phyloP scores from a whole-genome alignment of 2,888 invertebrate species.

The Spisula subtruncata region DNA sequence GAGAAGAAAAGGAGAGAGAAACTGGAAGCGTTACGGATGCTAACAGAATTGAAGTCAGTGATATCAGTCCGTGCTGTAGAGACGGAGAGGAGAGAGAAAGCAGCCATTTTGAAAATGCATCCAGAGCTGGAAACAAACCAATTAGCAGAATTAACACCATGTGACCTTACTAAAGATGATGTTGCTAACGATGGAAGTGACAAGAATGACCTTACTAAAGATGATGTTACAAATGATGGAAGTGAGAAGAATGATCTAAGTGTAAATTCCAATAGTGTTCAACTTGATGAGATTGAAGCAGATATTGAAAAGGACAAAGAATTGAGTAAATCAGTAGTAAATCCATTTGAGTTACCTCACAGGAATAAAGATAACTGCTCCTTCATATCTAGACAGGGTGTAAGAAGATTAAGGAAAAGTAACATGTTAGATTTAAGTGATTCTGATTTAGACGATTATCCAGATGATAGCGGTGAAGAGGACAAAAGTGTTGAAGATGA shows the following conservation, averaged over 20 bases:
- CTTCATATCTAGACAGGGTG: constrained; percentile 45
- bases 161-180: background rate
- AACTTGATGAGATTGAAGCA: background rate
- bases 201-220: background rate
- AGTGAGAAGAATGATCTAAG: background rate
- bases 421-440: constrained; percentile 65
- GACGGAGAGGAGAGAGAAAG: constrained; percentile 75
- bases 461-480: constrained; percentile 14
- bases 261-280: background rate
- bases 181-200: background rate
- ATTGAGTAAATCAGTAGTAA: background rate
- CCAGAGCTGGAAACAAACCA: background rate
- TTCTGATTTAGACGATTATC: constrained; percentile 53
- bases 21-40: constrained; percentile 80
- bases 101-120: constrained; percentile 69
- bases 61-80: constrained; percentile 83
- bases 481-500: constrained; percentile 31
- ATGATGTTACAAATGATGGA: too few species aligned
- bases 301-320: background rate
- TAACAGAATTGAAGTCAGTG: constrained; percentile 83
- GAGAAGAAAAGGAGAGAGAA: constrained; percentile 79
- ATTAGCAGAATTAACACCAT: background rate
- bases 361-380: background rate
- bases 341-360: background rate
- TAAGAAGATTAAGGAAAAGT: constrained; percentile 62